phyloP scores from a whole-genome alignment of 2,113 vertebrate genomes.

The Syrmaticus mikado region DNA sequence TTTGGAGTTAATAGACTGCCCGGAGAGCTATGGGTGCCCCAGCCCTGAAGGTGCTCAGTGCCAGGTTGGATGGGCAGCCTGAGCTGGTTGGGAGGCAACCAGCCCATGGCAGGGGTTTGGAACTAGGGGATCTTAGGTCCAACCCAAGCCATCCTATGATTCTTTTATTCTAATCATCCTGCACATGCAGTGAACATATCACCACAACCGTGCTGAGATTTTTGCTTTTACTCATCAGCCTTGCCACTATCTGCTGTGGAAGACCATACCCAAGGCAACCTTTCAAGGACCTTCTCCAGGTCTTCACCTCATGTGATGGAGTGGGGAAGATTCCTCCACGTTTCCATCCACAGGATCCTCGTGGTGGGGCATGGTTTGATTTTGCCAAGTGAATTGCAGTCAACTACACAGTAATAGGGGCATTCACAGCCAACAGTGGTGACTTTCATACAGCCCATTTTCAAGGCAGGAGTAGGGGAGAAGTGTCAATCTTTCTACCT shows the following conservation, averaged over 20 bases:
- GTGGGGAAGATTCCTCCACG: accelerated
- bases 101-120: too few relatives aligned
- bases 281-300: neutral
- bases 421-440: neutral
- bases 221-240: neutral
- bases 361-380: neutral
- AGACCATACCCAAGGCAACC: accelerated
- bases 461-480: neutral
- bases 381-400: neutral
- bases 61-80: too few relatives aligned
- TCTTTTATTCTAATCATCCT: too few relatives aligned
- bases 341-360: accelerated
- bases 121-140: too few relatives aligned
- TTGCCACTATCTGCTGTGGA: neutral
- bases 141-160: too few relatives aligned
- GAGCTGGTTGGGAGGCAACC: too few relatives aligned
- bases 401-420: neutral
- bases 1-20: neutral
- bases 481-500: neutral
- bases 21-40: too few relatives aligned
- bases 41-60: too few relatives aligned
- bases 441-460: neutral
- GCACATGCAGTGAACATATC: neutral
- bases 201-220: neutral
- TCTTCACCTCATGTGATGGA: neutral